These are phyloP conservation scores for Xiphophorus hellerii DNA, from an alignment of 2,113 vertebrate genomes.

Conservation along the genomic window DNA sequence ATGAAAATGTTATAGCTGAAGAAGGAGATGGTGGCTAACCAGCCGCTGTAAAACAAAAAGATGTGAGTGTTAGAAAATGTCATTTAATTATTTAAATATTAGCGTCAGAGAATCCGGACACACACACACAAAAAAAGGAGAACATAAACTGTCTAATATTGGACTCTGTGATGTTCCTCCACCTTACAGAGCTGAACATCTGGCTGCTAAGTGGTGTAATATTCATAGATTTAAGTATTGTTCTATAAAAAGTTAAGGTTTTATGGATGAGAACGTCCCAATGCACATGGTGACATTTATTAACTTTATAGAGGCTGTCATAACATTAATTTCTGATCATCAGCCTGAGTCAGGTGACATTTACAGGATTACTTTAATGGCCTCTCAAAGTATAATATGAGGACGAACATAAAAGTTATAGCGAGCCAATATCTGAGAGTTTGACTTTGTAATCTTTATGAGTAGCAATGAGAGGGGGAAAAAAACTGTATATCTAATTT, in stretches of 20 bases:
- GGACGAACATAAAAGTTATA: constrained; percentile 60
- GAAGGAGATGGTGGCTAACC: constrained; percentile 93
- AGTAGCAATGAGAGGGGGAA: constrained; percentile 7
- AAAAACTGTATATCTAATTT: not conserved
- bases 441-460: constrained; percentile 60
- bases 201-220: constrained; percentile 47
- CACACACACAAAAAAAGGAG: no score
- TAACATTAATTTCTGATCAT: constrained; percentile 67
- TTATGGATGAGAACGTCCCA: constrained; percentile 36
- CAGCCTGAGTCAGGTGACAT: constrained; percentile 65
- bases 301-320: constrained; percentile 67
- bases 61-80: not conserved
- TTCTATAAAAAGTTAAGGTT: constrained; percentile 44
- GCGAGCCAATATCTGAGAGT: constrained; percentile 54
- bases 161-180: constrained; percentile 5
- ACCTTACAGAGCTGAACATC: constrained; percentile 35
- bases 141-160: constrained; percentile 8
- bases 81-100: not conserved
- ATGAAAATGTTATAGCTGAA: constrained; percentile 92
- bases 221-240: constrained; percentile 36
- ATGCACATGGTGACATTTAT: constrained; percentile 68
- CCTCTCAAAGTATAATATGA: constrained; percentile 69
- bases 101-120: not conserved
- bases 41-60: constrained; percentile 84
- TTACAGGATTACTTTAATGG: constrained; percentile 60